phyloP scores from a whole-genome alignment of 2,797 vertebrate species.

The Salmo trutta region DNA sequence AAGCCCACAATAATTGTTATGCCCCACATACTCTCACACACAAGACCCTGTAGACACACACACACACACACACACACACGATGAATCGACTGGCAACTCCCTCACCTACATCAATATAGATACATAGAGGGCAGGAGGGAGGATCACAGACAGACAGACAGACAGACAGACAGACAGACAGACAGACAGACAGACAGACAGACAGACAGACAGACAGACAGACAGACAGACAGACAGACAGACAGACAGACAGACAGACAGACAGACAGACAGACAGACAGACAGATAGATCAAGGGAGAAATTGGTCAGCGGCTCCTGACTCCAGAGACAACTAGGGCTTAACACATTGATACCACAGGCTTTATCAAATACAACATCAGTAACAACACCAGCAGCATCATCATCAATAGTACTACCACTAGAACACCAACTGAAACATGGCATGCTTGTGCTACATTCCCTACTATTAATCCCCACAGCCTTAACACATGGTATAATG shows the following conservation, averaged over 20 bases:
- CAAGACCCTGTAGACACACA: background rate
- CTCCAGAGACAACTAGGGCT: slow-evolving; percentile 35
- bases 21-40: slow-evolving; percentile 18
- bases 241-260: background rate
- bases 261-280: too few species aligned
- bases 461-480: background rate
- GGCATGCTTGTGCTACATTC: background rate
- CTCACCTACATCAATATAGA: slow-evolving; percentile 43
- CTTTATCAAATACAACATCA: slow-evolving; percentile 15
- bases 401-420: background rate
- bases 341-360: slow-evolving; percentile 20
- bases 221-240: background rate
- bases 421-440: background rate
- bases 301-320: slow-evolving; percentile 40
- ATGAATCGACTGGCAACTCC: slow-evolving; percentile 51
- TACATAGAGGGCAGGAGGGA: slow-evolving; percentile 38
- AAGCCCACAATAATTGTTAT: slow-evolving; percentile 16
- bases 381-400: too few species aligned
- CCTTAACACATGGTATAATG: background rate
- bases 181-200: background rate
- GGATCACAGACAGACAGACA: background rate
- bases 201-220: too few species aligned
- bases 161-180: background rate
- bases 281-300: background rate
- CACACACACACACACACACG: slow-evolving; percentile 17